Evolutionary conservation across 2,797 vertebrate genomes (phyloP).

Genomic region (Antennarius maculatus): DNA sequence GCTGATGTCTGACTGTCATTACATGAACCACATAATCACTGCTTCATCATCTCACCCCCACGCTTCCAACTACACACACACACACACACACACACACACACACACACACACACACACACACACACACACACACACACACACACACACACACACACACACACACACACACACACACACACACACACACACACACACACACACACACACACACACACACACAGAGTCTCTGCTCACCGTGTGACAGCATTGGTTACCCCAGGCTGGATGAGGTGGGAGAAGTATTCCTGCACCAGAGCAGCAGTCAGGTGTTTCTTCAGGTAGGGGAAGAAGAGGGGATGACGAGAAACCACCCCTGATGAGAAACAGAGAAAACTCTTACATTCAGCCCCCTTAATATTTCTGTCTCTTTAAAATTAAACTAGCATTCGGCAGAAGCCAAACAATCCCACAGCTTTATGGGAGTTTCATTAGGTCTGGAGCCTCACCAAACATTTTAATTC

Average conservation of each 20-base stretch:
- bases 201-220: neutral
- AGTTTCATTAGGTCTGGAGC: no score
- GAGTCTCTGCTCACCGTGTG: constrained; percentile 69
- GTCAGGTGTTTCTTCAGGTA: constrained; percentile 89
- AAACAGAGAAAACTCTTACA: neutral
- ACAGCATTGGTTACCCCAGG: constrained; percentile 46
- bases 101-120: neutral
- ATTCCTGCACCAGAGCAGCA: constrained; percentile 81
- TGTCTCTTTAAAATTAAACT: no score
- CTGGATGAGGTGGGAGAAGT: constrained; percentile 86
- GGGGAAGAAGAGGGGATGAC: constrained; percentile 86
- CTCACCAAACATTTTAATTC: no score
- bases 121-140: neutral
- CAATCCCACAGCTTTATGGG: no score
- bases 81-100: neutral
- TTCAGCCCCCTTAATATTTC: neutral
- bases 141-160: neutral
- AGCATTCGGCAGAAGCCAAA: no score
- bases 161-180: neutral
- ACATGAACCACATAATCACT: neutral
- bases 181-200: neutral
- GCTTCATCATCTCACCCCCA: neutral
- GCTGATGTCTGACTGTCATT: constrained; percentile 28
- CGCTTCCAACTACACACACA: neutral
- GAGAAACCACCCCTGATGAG: constrained; percentile 83